phyloP scores from a whole-genome alignment of 2,888 invertebrate genomes.

The Drosophila histrio region DNA sequence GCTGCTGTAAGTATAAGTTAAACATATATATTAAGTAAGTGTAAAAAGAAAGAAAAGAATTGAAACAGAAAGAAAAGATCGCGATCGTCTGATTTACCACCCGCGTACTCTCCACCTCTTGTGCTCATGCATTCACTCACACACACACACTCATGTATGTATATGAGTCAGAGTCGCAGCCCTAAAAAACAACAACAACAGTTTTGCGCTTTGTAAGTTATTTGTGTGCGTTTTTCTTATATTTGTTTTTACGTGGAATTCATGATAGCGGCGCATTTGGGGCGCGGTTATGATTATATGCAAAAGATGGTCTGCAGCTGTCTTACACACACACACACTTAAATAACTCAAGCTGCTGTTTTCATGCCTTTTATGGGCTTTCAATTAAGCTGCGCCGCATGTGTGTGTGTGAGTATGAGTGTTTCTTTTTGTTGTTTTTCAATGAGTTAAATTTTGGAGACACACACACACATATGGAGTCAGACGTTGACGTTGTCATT shows the following conservation, averaged over 20 bases:
- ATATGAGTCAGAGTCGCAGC: constrained; percentile 70
- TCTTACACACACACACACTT: constrained; percentile 7
- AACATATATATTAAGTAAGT: background rate
- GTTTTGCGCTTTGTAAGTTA: constrained; percentile 32
- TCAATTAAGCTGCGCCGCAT: constrained; percentile 45
- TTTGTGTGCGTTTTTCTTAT: constrained; percentile 7
- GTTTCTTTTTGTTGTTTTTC: constrained; percentile 30
- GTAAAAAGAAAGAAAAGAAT: background rate
- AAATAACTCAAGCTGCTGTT: constrained; percentile 29
- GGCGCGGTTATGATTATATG: constrained; percentile 37
- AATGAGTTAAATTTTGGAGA: constrained; percentile 46
- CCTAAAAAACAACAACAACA: constrained; percentile 43
- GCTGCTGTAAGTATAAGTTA: constrained; percentile 58
- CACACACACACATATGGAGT: constrained; percentile 44
- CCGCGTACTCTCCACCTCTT: too few relatives aligned
- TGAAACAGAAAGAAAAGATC: background rate
- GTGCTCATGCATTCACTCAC: too few relatives aligned
- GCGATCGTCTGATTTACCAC: constrained; percentile 1
- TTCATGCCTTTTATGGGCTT: constrained; percentile 59
- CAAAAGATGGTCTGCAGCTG: constrained; percentile 26
- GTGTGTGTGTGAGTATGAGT: constrained; percentile 21
- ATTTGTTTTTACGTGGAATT: constrained; percentile 58
- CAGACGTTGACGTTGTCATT: constrained; percentile 62
- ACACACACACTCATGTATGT: too few relatives aligned
- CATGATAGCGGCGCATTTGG: constrained; percentile 42